Base-by-base conservation (phyloP, 2,797 vertebrate species). In the Craterocephalus amniculus region DNA sequence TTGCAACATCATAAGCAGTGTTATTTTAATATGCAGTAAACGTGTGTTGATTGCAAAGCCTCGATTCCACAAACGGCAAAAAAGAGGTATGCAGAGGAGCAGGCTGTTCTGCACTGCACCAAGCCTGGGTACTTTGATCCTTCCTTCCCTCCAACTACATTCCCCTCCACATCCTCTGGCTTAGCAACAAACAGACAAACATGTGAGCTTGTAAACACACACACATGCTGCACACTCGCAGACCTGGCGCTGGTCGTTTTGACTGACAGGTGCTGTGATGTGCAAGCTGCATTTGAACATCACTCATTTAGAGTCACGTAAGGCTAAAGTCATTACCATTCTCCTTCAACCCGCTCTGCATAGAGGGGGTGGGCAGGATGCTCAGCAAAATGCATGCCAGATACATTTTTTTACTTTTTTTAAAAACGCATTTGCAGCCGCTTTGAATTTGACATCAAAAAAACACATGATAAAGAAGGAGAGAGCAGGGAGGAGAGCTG, bases 211-310 rank as follows among this genome's bases (percentile, higher is more conserved):
- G 22, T 48, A 64, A 52, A 60, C 31, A 63, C 57, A 55, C 52
- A 52, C 65, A 68, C 63, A 51, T 27, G 27, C 61, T 26, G 74
- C 65, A 70, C 72, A 67, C 63, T 54, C 70, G 85, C 78, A 92
- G 94, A 95, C 80, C 85, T 83, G 63, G 87, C 74, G 83, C 90
- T 90, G 80, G 93, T 91, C 78, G 85, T 70, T 84, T 85, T 97
- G 96, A 98, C 92, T 97, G 97, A 97, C 96, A 76, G 90, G 81
- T 87, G 91, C 96, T 96, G 93, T 98, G 96, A 97, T 97, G 96
- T 96, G 87, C 91, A 85, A 94, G 93, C 87, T 61, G 91, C 93
- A 95, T 98, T 90, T 97, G 96, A 99, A 98, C 96, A 96, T 95
- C 94, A 96, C 93, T 95, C 94, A 92, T 91, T 93, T 89, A 93